Evolutionary conservation across 2,797 vertebrate genomes (phyloP).

Genomic region (Threskiornis aethiopicus): DNA sequence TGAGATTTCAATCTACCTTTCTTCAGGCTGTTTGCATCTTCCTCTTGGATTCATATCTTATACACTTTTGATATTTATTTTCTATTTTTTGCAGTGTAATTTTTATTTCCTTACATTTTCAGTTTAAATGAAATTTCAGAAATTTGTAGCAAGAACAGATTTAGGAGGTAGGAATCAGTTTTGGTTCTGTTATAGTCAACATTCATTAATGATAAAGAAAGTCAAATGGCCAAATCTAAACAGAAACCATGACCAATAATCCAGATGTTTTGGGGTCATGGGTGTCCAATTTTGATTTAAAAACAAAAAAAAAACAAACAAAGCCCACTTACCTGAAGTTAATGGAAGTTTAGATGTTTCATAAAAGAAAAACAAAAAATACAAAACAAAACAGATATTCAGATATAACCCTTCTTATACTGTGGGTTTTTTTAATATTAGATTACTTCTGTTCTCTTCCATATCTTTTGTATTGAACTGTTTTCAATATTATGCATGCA

Average conservation of each 20-base stretch:
- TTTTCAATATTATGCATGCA: neutral
- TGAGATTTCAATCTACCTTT: neutral
- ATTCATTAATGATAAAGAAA: neutral
- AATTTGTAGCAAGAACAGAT: neutral
- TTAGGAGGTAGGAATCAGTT: neutral
- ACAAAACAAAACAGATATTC: neutral
- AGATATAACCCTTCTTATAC: neutral
- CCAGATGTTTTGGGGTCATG: accelerated
- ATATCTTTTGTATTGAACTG: accelerated
- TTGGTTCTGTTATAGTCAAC: neutral
- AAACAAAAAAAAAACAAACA: accelerated
- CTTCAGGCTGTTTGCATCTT: neutral
- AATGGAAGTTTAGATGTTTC: neutral
- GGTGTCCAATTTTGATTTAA: neutral
- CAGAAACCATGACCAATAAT: neutral
- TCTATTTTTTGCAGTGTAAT: neutral
- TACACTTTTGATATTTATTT: neutral
- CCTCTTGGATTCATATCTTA: neutral
- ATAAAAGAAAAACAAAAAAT: too few species aligned
- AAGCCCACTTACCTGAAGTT: neutral
- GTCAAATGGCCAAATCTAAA: neutral
- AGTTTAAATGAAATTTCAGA: neutral
- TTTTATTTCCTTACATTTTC: neutral
- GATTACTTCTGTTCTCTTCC: neutral
- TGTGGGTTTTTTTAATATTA: neutral